These are phyloP conservation scores for Periparus ater DNA, from an alignment of 2,797 vertebrate species.

Conservation along the genomic window DNA sequence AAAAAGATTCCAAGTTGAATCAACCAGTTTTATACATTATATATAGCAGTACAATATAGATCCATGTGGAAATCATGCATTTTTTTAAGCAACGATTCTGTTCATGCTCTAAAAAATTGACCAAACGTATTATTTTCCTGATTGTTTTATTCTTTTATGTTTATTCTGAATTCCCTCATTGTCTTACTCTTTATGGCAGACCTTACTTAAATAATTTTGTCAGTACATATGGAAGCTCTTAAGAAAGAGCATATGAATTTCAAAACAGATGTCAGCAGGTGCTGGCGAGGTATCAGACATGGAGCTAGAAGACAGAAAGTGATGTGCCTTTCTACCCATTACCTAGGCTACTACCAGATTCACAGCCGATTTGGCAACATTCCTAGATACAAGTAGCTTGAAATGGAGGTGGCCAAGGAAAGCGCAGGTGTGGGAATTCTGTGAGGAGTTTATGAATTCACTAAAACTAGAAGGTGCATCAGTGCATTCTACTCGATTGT, in stretches of 20 bases:
- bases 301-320: fast-evolving
- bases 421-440: not conserved
- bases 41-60: no score
- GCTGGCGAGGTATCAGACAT: not conserved
- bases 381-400: not conserved
- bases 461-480: not conserved
- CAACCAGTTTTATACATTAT: not conserved
- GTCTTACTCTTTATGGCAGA: fast-evolving
- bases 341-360: not conserved
- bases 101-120: not conserved
- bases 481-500: not conserved
- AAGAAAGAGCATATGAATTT: not conserved
- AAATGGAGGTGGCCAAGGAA: not conserved
- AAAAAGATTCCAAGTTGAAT: not conserved
- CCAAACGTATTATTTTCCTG: not conserved
- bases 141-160: not conserved
- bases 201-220: not conserved
- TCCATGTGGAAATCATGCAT: not conserved
- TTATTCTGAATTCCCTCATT: not conserved
- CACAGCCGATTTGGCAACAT: not conserved
- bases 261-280: not conserved
- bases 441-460: not conserved
- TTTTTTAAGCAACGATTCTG: not conserved
- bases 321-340: not conserved
- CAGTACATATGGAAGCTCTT: not conserved